Evolutionary conservation across 2,113 vertebrate species (phyloP), one percentile per base, ranked within the genome.

Genomic region (western clawed frog (Xenopus tropicalis)): DNA sequence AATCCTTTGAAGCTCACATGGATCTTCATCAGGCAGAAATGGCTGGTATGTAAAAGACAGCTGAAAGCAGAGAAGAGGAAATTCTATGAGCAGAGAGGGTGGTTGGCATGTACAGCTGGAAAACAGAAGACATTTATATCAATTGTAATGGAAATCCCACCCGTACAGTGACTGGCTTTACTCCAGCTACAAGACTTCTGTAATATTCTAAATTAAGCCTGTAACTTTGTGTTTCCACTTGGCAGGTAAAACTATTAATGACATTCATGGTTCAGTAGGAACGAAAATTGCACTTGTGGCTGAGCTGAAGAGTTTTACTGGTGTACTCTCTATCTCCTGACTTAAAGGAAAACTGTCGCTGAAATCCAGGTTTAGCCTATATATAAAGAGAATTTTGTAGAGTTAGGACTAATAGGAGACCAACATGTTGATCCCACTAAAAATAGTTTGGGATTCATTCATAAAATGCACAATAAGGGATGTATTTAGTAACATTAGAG

Each of bases 101-200:
- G 42, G 42, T 20, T 70, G 69, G 43, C 42, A 61, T 7, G 58
- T 61, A 24, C 69, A 70, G 21, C 37, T 23, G 22, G 54, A 71
- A 71, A 59, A 42, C 24, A 56, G n/a, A 46, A 48, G 58, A 62
- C 44, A 71, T 56, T 73, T 57, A 42, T 54, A 63, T 58, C 25
- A 24, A 65, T 20, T 66, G 29, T 44, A 72, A 48, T 20, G 14
- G 21, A 16, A 66, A 73, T 73, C 58, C 62, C 71, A 73, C 71
- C 21, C 71, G 58, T 11, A 43, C 29, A n/a, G 14, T 1, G 2
- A 6, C 52, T 73, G 71, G 62, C 71, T 9, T 14, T 22, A 8
- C 29, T 58, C 71, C 62, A 73, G 14, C 21, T 24, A 12, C 61
- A 24, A 13, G 44, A 37, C 59, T 71, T 37, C 61, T 42, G 24